phyloP scores from a whole-genome alignment of 2,888 invertebrate species.

The Philopedon plagiatum region DNA sequence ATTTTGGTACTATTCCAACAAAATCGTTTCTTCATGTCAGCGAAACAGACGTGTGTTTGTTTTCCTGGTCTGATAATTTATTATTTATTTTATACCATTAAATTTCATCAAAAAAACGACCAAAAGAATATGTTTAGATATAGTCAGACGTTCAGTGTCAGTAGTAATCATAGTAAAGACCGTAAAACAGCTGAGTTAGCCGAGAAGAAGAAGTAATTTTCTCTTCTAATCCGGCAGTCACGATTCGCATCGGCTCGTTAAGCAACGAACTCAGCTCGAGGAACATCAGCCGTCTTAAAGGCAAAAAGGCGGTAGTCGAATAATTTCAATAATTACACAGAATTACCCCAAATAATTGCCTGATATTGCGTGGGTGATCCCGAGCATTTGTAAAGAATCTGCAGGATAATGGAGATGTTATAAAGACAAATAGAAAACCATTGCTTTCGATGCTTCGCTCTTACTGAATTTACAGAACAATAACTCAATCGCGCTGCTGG shows the following conservation, averaged over 20 bases:
- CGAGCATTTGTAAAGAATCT: neutral
- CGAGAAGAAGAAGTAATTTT: conserved; percentile 34
- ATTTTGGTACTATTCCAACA: no score
- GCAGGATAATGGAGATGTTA: no score
- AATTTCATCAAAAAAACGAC: no score
- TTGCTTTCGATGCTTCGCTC: no score
- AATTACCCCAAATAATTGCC: conserved; percentile 26
- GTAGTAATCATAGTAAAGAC: conserved; percentile 32
- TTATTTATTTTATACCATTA: no score
- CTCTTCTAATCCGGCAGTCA: conserved; percentile 46
- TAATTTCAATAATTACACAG: conserved; percentile 38
- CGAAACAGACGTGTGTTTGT: no score
- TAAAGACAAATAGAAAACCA: no score
- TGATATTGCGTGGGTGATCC: conserved; percentile 14
- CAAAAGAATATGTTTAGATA: neutral
- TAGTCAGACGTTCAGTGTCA: neutral
- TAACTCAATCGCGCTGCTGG: no score
- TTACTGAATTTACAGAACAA: no score
- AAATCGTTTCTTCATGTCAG: no score
- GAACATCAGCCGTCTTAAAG: conserved; percentile 19
- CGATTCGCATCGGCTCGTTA: conserved; percentile 45
- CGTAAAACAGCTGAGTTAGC: conserved; percentile 39
- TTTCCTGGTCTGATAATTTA: no score
- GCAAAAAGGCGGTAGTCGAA: conserved; percentile 29
- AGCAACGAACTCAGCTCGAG: conserved; percentile 30